A percentile compares a stretch with the other conserved stretches of the same genome.
phyloP scores from a whole-genome alignment of 2,797 vertebrate species.

The Tangara arthus region DNA sequence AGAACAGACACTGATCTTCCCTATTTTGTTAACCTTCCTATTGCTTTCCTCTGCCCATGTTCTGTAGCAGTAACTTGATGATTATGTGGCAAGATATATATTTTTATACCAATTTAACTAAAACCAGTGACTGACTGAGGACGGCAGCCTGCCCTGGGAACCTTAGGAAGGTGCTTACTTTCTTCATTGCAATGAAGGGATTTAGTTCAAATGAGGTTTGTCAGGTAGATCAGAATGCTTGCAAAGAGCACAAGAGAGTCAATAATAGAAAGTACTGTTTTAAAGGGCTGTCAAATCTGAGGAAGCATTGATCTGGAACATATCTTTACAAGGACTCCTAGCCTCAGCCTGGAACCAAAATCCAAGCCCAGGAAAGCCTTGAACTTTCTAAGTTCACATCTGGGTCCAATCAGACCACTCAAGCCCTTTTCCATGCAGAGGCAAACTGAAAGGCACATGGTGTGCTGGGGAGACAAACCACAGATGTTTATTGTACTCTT shows the following conservation, averaged over 20 bases:
- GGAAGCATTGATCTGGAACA: neutral
- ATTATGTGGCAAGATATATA: neutral
- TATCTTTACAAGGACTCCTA: neutral
- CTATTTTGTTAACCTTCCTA: neutral
- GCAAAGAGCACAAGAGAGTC: neutral
- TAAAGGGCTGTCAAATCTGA: neutral
- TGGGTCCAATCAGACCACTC: neutral
- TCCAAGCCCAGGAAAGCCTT: neutral
- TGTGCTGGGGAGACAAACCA: conserved; percentile 32
- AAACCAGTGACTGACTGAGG: neutral
- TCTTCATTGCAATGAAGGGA: neutral
- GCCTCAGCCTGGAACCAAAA: conserved; percentile 3
- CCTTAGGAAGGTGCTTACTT: neutral
- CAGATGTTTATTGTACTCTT: conserved; percentile 55
- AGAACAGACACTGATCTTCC: neutral
- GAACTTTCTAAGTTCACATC: conserved; percentile 12
- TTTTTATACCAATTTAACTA: neutral
- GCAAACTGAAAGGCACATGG: neutral
- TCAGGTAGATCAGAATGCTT: neutral
- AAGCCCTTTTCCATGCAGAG: conserved; percentile 19
- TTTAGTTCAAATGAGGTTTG: neutral
- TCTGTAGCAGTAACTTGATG: neutral
- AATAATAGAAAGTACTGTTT: neutral
- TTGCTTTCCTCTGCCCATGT: neutral
- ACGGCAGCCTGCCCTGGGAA: neutral